A percentile compares a stretch with the other conserved stretches of the same genome.
Evolutionary conservation across 92 coral and sea anemone genomes (phyloP).

Genomic region (Galaxea fascicularis): DNA sequence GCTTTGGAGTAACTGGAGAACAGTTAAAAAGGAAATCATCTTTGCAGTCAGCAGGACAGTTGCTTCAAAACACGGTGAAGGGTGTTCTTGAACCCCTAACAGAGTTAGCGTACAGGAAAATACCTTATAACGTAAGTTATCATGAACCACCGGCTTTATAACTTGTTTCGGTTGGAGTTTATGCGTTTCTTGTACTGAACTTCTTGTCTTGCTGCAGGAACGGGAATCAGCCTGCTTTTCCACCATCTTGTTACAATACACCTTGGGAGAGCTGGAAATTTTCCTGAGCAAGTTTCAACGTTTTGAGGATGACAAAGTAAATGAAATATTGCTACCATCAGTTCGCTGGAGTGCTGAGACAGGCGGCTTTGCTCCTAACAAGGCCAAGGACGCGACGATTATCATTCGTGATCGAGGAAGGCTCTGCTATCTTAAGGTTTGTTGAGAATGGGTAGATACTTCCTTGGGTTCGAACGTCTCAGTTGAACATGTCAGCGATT

Average conservation of each 20-base stretch:
- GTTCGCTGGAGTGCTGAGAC: conserved; percentile 42
- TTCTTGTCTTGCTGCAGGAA: neutral
- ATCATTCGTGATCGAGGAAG: conserved; percentile 32
- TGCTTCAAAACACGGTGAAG: conserved; percentile 12
- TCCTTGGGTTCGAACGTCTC: neutral
- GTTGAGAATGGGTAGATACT: neutral
- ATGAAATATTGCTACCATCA: conserved; percentile 13
- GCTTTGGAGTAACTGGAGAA: conserved; percentile 77
- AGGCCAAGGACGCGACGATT: conserved; percentile 1
- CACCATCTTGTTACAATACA: conserved; percentile 58
- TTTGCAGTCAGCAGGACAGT: conserved; percentile 27
- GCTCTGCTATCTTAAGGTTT: conserved; percentile 21
- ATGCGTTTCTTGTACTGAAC: neutral
- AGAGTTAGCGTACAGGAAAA: conserved; percentile 2
- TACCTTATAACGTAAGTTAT: conserved; percentile 24
- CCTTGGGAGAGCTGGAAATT: conserved; percentile 68
- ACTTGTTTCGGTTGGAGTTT: neutral
- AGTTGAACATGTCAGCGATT: no score
- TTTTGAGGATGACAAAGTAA: conserved; percentile 5
- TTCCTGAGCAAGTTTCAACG: conserved; percentile 57
- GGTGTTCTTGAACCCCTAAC: conserved; percentile 53
- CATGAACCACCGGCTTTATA: neutral
- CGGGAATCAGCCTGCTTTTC: conserved; percentile 37
- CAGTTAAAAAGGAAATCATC: conserved; percentile 60
- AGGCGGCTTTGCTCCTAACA: conserved; percentile 41